phyloP scores from a whole-genome alignment of 2,113 vertebrate genomes.

The Ovis canadensis region DNA sequence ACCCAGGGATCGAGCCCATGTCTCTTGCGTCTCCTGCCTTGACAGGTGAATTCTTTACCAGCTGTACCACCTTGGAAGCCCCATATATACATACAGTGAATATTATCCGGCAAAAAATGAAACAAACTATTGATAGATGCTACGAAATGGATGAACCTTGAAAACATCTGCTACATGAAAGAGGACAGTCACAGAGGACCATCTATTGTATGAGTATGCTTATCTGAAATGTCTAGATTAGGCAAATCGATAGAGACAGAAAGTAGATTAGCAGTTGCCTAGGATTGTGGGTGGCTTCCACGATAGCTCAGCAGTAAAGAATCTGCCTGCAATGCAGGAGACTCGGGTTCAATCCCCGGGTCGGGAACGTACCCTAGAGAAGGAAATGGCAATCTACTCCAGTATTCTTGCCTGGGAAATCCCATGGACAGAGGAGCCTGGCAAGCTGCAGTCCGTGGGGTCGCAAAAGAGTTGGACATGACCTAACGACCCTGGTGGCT shows the following conservation, averaged over 20 bases:
- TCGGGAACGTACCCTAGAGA: background rate
- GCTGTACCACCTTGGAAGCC: background rate
- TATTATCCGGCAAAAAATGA: background rate
- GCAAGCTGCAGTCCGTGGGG: background rate
- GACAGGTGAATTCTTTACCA: background rate
- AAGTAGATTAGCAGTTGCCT: background rate
- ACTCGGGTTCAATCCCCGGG: background rate
- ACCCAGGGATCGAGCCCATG: background rate
- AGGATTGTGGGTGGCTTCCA: background rate
- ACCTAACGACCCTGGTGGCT: background rate
- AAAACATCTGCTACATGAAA: background rate
- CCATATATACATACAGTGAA: background rate
- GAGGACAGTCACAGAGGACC: background rate
- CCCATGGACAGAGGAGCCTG: background rate
- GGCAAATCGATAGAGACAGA: background rate
- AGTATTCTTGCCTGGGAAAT: background rate
- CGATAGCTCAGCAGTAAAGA: background rate
- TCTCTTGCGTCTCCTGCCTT: background rate
- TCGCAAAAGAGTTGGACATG: background rate
- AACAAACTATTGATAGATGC: accelerated
- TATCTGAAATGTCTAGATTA: background rate
- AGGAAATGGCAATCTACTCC: background rate
- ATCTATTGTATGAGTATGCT: background rate
- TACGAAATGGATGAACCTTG: background rate
- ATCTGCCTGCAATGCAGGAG: background rate